Base-by-base conservation (phyloP, 1,140 invertebrate genomes). In the Drosophila novamexicana region DNA sequence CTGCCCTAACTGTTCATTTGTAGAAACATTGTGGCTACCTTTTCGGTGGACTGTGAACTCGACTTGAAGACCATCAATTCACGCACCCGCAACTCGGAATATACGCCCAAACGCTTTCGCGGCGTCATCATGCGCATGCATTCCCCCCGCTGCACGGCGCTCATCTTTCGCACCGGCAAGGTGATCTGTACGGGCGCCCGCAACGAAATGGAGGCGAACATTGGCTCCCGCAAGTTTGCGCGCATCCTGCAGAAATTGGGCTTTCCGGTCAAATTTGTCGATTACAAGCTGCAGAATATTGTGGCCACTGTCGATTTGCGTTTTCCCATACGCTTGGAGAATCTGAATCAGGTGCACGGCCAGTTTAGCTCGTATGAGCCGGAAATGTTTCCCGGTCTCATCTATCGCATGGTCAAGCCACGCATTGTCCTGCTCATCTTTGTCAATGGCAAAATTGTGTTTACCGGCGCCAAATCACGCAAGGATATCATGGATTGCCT, bases 261-360 rank as follows among this genome's bases (percentile, higher is more conserved):
- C 57, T 99, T 99, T 94, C 94, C 96, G n/a, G 97, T 97, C 0
- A 98, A 98, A 92, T 99, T 99, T 92, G 93, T 96, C 34, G 97
- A 99, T 89, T 99, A 99, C 91, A 99, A 99, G 94, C 96, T 99
- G 82, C 99, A 99, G 94, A 99, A 99, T 93, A 98, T 99, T 93
- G 98, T 99, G 22, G 99, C 98, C 6, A 99, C 98, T 32, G 99
- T 98, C 89, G 99, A 99, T 94, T 95, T 99, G 7, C 96, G 98
- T 89, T 99, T 99, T 94, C 98, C 98, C 0, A 98, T 99, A 71
- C 96, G 98, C 84, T 93, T 99, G 53, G 99, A 99, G 94, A 97
- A 98, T 71, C 93, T 99, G 6, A 97, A 98, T 90, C 95, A 98
- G 57, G 96, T 96, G 53, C 99, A 99, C 93, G 96, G 96, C 44